Conservation (phyloP, 2,797 vertebrate species). For the Pachyuromys duprasi region DNA sequence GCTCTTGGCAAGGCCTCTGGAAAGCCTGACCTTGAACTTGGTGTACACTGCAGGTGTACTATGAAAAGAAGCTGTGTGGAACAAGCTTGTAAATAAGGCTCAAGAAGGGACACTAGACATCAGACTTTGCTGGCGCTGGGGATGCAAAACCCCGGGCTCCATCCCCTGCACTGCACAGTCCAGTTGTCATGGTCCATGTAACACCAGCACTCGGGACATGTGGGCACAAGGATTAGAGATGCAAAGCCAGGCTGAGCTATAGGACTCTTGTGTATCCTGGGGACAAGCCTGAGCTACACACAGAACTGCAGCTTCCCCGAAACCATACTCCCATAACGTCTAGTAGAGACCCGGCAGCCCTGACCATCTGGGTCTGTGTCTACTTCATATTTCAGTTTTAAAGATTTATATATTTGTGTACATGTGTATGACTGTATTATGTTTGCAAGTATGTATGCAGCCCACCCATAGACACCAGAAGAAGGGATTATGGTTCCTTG, state of each 20-base stretch:
- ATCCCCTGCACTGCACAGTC: background rate
- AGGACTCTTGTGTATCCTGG: background rate
- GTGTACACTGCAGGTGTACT: background rate
- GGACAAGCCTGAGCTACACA: background rate
- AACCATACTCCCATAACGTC: background rate
- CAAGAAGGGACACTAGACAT: background rate
- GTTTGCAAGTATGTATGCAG: background rate
- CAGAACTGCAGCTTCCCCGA: background rate
- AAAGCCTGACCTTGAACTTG: background rate
- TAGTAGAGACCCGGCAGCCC: background rate
- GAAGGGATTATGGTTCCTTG: background rate
- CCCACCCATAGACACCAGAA: background rate
- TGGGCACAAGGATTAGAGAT: too few species aligned
- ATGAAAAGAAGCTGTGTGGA: background rate
- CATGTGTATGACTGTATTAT: background rate
- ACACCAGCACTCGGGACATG: background rate
- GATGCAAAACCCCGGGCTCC: background rate
- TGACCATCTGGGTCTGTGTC: background rate
- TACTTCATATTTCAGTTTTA: background rate
- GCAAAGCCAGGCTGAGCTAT: background rate
- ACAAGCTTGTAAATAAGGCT: background rate
- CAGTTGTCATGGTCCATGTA: background rate
- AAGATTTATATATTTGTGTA: background rate
- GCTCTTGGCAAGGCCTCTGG: background rate
- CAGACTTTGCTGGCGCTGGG: background rate